These are phyloP conservation scores for Pyrrhosoma nymphula DNA, from an alignment of 2,888 invertebrate genomes.

Conservation along the genomic window DNA sequence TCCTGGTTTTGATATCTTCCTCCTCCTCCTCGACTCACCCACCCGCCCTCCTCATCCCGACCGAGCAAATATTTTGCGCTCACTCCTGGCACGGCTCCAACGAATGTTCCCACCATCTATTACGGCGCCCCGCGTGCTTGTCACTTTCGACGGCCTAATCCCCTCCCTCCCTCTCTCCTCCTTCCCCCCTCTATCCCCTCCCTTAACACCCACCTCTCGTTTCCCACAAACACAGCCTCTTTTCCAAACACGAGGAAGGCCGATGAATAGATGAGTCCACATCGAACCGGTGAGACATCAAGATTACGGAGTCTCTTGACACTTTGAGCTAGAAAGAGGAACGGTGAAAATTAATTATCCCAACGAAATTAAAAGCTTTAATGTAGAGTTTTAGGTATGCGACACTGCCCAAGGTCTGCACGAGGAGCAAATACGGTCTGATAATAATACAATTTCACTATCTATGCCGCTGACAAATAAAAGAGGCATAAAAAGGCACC, in stretches of 20 bases:
- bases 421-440: too few species aligned
- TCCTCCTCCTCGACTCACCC: background rate
- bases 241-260: background rate
- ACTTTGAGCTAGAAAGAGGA: background rate
- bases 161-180: background rate
- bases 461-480: too few species aligned
- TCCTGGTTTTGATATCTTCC: constrained; percentile 19
- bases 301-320: background rate
- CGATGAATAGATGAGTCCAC: background rate
- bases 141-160: constrained; percentile 17
- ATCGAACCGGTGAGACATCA: background rate
- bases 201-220: background rate
- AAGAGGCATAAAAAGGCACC: too few species aligned
- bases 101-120: constrained; percentile 28
- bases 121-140: constrained; percentile 3
- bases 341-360: background rate
- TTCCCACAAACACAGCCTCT: background rate
- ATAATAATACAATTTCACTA: too few species aligned
- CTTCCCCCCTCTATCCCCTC: background rate
- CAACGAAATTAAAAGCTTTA: too few species aligned
- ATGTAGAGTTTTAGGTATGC: too few species aligned
- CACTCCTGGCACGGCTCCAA: background rate
- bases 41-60: background rate
- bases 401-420: too few species aligned
- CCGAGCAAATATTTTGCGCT: constrained; percentile 35